Conservation (phyloP, 1,140 invertebrate species). For the Ectropis grisescens region DNA sequence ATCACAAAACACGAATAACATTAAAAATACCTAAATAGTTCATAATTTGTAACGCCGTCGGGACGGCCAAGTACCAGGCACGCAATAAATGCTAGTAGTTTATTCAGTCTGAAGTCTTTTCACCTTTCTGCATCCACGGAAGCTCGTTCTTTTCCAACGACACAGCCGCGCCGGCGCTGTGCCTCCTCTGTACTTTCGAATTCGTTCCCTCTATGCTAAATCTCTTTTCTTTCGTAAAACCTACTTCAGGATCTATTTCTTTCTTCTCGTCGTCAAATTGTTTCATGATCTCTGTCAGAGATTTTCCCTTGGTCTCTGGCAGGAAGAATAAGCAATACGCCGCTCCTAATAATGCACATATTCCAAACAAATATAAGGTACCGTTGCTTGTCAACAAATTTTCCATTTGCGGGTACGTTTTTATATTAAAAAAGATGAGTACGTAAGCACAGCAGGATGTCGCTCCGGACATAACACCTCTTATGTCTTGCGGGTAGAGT, state of each 20-base stretch:
- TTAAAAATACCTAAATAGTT: constrained; percentile 10
- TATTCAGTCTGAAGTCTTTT: constrained; percentile 3
- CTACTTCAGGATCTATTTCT: constrained; percentile 40
- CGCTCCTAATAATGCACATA: constrained; percentile 75
- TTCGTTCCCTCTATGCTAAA: constrained; percentile 20
- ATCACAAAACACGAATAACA: constrained; percentile 23
- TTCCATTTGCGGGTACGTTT: constrained; percentile 77
- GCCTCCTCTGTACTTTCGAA: constrained; percentile 44
- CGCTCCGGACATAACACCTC: constrained; percentile 77
- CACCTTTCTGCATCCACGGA: constrained; percentile 25
- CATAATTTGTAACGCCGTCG: too few relatives aligned
- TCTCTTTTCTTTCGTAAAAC: constrained; percentile 21
- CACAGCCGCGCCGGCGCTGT: constrained; percentile 44
- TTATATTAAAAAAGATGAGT: constrained; percentile 79
- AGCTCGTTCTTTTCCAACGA: constrained; percentile 41
- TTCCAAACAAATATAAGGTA: constrained; percentile 83
- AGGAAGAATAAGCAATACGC: constrained; percentile 78
- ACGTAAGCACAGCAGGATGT: constrained; percentile 80
- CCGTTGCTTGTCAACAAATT: constrained; percentile 74
- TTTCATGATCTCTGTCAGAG: constrained; percentile 82
- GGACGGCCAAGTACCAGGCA: constrained; percentile 5
- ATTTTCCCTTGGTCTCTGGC: constrained; percentile 86
- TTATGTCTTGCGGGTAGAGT: constrained; percentile 77
- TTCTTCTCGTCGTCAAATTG: constrained; percentile 70
- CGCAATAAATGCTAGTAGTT: constrained; percentile 1